Evolutionary conservation across 2,888 invertebrate genomes (phyloP), one percentile per base, ranked within the genome.

Genomic region (Dicycla oo): DNA sequence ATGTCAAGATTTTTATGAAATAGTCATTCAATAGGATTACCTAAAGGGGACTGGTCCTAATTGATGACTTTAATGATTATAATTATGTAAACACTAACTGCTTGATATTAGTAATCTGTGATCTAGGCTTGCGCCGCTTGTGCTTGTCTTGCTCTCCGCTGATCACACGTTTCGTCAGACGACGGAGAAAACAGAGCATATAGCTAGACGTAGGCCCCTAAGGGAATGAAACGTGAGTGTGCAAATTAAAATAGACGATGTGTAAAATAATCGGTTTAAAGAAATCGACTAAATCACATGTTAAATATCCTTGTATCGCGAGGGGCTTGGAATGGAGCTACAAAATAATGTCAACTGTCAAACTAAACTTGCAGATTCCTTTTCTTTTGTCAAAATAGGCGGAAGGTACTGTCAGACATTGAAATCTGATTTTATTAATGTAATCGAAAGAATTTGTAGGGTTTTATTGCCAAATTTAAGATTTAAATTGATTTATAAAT

Each of bases 301-400:
- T 23, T 80, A 0, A 53, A 69, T 13, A 49, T 13, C 8, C 5
- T 20, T 38, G 6, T 54, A 38, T 54, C n/a, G 8, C 11, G 0
- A 6, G 0, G 3, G 13, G 26, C n/a, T 26, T 40, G 30, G 18
- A 43, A n/a, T 66, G 57, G 68, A 74, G 34, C 47, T 15, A 2
- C 23, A 49, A 0, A 43, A 18, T 45, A 26, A 67, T 69, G 77
- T 74, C 80, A 80, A 58, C n/a, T 83, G 86, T 86, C 86, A 84
- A 77, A 69, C 47, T 43, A 1, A 23, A 20, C 54, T 63, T 67
- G 40, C 58, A 51, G 63, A 58, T 61, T 76, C 81, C 85, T 90
- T 90, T 90, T 89, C 88, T 86, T 83, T 89, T 88, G 89, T 89
- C 89, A 88, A 87, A 87, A 89, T 87, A 87, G 86, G 89, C 87